A percentile compares a stretch with the other conserved stretches of the same genome.
phyloP scores from a whole-genome alignment of 92 coral and sea anemone genomes.

The Palythoa grandiflora region DNA sequence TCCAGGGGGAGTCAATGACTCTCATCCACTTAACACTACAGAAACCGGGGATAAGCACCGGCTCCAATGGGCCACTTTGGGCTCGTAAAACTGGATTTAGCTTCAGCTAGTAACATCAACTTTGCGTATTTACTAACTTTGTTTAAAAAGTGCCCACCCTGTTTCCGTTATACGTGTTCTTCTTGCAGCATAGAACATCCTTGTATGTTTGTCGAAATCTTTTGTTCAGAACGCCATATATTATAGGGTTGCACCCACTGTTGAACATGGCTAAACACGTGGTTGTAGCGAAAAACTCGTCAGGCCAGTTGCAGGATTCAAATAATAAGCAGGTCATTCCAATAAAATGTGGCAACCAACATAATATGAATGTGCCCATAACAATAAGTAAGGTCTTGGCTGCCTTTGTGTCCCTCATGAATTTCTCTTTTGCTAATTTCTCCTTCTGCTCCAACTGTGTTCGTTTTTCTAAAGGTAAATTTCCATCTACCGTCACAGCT shows the following conservation, averaged over 20 bases:
- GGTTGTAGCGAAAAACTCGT: conserved; percentile 86
- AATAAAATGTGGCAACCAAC: conserved; percentile 91
- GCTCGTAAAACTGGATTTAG: neutral
- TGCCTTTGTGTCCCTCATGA: conserved; percentile 78
- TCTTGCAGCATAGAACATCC: conserved; percentile 73
- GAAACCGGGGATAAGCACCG: no score
- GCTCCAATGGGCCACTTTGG: neutral
- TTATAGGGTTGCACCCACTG: conserved; percentile 90
- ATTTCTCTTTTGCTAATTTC: conserved; percentile 71
- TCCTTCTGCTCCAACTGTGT: conserved; percentile 61
- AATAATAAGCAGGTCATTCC: conserved; percentile 88
- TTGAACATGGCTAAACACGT: conserved; percentile 93
- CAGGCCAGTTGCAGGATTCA: conserved; percentile 82
- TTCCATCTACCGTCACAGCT: conserved; percentile 45
- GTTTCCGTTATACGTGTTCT: conserved; percentile 22
- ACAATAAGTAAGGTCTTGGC: conserved; percentile 88
- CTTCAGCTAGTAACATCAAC: neutral
- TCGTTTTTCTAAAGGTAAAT: conserved; percentile 37
- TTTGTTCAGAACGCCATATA: conserved; percentile 87
- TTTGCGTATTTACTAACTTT: neutral
- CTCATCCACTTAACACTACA: no score
- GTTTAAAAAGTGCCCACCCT: conserved; percentile 36
- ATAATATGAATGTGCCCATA: conserved; percentile 84
- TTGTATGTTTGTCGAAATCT: conserved; percentile 84
- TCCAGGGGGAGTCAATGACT: no score